Evolutionary conservation across 2,888 invertebrate genomes (phyloP).

Genomic region (Drosophila pegasa): DNA sequence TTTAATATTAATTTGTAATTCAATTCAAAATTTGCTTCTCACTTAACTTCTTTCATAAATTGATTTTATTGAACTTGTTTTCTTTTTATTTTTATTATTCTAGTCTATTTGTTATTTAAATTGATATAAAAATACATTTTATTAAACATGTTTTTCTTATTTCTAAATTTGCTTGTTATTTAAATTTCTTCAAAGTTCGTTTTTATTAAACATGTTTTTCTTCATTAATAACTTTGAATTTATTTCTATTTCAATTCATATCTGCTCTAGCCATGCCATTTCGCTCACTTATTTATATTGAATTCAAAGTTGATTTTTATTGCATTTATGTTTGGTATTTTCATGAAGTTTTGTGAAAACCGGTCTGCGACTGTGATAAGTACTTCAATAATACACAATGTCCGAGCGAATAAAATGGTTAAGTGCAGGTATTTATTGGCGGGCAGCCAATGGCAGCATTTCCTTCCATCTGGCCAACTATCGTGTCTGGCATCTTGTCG

Average conservation of each 20-base stretch:
- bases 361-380: neutral
- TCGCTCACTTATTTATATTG: neutral
- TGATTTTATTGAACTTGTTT: too few relatives aligned
- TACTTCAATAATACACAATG: conserved; percentile 2
- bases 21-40: too few relatives aligned
- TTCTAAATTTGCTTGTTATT: too few relatives aligned
- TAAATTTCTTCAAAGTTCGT: too few relatives aligned
- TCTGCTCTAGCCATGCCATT: neutral
- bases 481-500: conserved; percentile 42
- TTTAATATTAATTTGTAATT: neutral
- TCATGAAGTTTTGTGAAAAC: neutral
- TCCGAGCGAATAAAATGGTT: neutral
- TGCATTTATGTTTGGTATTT: conserved; percentile 10
- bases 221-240: neutral
- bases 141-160: too few relatives aligned
- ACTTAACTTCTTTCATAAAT: too few relatives aligned
- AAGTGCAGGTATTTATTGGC: conserved; percentile 9
- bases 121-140: too few relatives aligned
- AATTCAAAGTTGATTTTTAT: neutral
- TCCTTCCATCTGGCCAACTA: conserved; percentile 34
- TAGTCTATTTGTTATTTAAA: too few relatives aligned
- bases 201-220: too few relatives aligned
- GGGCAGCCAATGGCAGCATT: conserved; percentile 26
- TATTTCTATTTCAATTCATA: neutral
- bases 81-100: too few relatives aligned